Conservation (phyloP, 2,888 invertebrate species). For the Amphiduros pacificus region DNA sequence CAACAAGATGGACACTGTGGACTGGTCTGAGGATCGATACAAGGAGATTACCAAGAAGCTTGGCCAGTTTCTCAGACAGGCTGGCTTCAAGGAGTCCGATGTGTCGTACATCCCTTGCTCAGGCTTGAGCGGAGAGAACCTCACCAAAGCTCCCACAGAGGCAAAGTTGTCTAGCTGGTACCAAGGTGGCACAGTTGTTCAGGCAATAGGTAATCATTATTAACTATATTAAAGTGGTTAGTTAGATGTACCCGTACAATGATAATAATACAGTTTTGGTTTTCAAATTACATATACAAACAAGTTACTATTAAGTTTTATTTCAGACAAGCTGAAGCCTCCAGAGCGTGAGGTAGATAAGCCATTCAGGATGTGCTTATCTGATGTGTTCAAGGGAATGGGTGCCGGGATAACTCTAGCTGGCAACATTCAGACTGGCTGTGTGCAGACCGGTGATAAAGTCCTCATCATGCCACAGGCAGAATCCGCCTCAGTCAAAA, state of each 20-base stretch:
- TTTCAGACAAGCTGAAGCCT: constrained; percentile 62
- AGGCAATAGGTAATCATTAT: constrained; percentile 85
- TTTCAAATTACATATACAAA: too few relatives aligned
- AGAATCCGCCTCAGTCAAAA: constrained; percentile 81
- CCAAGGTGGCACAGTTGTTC: constrained; percentile 79
- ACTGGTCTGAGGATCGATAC: constrained; percentile 90
- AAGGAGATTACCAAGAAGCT: constrained; percentile 79
- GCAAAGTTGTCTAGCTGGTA: constrained; percentile 73
- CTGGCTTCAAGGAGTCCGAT: constrained; percentile 81
- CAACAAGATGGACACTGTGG: constrained; percentile 95
- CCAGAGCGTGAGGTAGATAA: constrained; percentile 85
- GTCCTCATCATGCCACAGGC: constrained; percentile 83
- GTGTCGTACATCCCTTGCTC: constrained; percentile 92
- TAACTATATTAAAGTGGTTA: too few relatives aligned
- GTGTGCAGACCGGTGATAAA: constrained; percentile 82
- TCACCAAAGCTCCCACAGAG: constrained; percentile 70
- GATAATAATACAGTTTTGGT: too few relatives aligned
- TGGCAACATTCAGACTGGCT: constrained; percentile 90
- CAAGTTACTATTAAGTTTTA: too few relatives aligned
- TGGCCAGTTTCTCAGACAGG: constrained; percentile 76
- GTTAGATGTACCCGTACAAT: too few relatives aligned
- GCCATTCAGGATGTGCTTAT: constrained; percentile 83
- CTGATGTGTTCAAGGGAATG: constrained; percentile 88
- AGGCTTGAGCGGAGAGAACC: constrained; percentile 93
- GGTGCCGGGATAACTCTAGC: constrained; percentile 82